Conservation (phyloP, 2,113 vertebrate genomes). For the Mohoua ochrocephala region DNA sequence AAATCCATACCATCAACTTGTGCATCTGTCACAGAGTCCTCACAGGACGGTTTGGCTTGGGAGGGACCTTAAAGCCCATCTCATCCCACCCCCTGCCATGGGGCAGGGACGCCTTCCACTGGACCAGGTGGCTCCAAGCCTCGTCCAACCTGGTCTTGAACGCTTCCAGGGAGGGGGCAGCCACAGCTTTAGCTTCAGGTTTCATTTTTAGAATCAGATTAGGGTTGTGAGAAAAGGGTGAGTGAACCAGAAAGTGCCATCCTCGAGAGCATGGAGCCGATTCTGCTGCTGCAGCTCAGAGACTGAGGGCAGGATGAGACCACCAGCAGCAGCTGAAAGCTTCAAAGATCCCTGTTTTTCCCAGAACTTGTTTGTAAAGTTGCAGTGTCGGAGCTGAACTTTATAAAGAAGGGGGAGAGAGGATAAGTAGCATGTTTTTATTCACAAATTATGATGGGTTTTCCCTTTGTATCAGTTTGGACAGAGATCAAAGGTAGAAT, state of each 20-base stretch:
- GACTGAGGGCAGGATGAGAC: neutral
- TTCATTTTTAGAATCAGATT: neutral
- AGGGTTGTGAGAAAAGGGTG: neutral
- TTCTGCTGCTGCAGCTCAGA: neutral
- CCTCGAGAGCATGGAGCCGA: fast-evolving
- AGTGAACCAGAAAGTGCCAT: neutral
- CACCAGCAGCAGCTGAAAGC: neutral
- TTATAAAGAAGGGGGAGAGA: neutral
- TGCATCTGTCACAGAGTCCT: neutral
- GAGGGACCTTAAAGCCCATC: neutral
- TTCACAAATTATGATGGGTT: neutral
- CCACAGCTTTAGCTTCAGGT: neutral
- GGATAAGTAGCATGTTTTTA: neutral
- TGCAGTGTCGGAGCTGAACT: neutral
- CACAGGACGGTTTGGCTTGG: neutral
- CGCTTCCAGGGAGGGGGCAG: neutral
- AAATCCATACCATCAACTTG: neutral
- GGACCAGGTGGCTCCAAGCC: neutral
- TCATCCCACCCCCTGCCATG: neutral
- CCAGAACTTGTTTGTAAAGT: neutral
- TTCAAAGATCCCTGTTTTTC: neutral
- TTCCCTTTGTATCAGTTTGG: neutral
- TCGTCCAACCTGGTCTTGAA: neutral
- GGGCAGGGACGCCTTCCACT: neutral
- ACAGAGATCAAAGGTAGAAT: neutral